phyloP scores from a whole-genome alignment of 1,140 invertebrate genomes.

The Anoplolepis gracilipes region DNA sequence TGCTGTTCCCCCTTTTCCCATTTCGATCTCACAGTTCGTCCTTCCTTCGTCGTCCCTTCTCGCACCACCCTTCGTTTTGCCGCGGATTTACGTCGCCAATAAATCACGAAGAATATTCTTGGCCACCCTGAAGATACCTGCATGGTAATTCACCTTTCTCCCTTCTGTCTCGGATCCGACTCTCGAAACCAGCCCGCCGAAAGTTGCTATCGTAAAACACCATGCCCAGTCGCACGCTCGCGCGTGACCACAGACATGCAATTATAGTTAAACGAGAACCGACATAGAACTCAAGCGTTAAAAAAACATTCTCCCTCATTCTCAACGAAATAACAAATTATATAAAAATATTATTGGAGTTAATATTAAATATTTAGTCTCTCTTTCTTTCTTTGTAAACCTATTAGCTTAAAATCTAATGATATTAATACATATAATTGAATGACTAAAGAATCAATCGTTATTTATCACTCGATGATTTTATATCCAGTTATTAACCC shows the following conservation, averaged over 20 bases:
- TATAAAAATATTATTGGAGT: background rate
- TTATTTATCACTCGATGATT: background rate
- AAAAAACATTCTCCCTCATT: background rate
- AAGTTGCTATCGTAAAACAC: slow-evolving; percentile 38
- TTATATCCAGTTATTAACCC: background rate
- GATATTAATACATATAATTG: too few relatives aligned
- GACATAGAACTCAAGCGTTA: background rate
- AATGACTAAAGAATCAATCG: background rate
- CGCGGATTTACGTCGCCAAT: slow-evolving; percentile 59
- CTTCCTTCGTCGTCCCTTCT: background rate
- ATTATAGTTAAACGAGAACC: background rate
- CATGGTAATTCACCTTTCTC: slow-evolving; percentile 52
- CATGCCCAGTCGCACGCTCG: background rate
- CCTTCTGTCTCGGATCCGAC: slow-evolving; percentile 47
- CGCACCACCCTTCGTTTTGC: slow-evolving; percentile 1
- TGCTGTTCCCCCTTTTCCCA: slow-evolving; percentile 22
- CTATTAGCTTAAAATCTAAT: too few relatives aligned
- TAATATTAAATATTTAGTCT: background rate
- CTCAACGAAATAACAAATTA: background rate
- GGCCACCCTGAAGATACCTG: slow-evolving; percentile 51
- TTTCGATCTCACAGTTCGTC: slow-evolving; percentile 9
- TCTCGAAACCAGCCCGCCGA: slow-evolving; percentile 3
- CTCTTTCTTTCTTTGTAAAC: too few relatives aligned
- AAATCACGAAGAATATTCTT: slow-evolving; percentile 66
- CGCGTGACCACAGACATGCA: background rate